phyloP scores from a whole-genome alignment of 1,140 invertebrate genomes.

The Drosophila athabasca region DNA sequence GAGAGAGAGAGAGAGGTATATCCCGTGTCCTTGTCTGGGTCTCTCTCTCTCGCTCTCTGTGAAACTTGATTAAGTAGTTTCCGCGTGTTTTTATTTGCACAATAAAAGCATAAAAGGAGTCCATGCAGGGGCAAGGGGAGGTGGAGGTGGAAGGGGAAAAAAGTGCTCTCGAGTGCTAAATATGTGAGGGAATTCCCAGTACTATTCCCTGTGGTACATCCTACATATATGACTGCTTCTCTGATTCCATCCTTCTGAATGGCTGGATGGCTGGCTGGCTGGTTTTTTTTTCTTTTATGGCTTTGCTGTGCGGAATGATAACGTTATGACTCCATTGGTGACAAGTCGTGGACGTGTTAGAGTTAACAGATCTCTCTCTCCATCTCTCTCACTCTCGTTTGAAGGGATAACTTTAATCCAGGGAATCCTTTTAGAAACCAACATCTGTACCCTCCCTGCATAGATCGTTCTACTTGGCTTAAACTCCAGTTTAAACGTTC shows the following conservation, averaged over 20 bases:
- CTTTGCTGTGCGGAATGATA: conserved; percentile 60
- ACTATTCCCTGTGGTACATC: conserved; percentile 6
- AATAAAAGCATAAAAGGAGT: conserved; percentile 69
- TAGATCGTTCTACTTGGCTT: too few species aligned
- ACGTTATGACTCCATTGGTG: conserved; percentile 76
- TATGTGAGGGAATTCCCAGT: conserved; percentile 20
- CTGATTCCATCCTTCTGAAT: conserved; percentile 9
- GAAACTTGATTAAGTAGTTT: conserved; percentile 80
- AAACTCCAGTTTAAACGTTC: too few species aligned
- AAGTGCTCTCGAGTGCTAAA: conserved; percentile 45
- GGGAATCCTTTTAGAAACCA: too few species aligned
- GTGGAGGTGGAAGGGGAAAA: conserved; percentile 20
- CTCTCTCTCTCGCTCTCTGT: conserved; percentile 29
- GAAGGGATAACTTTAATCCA: too few species aligned
- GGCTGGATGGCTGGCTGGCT: conserved; percentile 22
- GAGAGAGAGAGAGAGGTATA: too few species aligned
- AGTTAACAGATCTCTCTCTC: conserved; percentile 37
- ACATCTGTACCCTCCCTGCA: too few species aligned
- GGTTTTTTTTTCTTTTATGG: conserved; percentile 58
- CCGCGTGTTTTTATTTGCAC: conserved; percentile 78
- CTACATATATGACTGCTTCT: conserved; percentile 8
- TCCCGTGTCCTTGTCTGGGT: conserved; percentile 8
- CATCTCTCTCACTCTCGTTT: too few species aligned
- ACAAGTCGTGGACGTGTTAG: conserved; percentile 60
- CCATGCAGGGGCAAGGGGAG: neutral